Evolutionary conservation across 2,113 vertebrate species (phyloP), one percentile per base, ranked within the genome.

Genomic region (Ovis canadensis): DNA sequence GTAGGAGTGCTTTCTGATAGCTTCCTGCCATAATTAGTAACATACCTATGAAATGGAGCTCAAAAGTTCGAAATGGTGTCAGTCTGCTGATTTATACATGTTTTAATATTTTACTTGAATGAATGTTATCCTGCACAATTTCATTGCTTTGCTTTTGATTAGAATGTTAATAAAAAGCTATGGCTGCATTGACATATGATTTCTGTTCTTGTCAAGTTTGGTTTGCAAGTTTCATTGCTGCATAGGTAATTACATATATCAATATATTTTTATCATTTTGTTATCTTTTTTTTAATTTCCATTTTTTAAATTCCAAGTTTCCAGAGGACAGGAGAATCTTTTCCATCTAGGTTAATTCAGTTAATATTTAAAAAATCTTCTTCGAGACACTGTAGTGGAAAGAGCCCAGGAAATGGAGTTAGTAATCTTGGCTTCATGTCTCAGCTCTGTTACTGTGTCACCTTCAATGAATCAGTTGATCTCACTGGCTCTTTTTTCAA

Each of bases 161-260:
- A 90, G 87, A 78, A 3, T 82, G 95, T 90, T 95, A 82, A 95
- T 92, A 90, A 96, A n/a, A 91, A 92, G n/a, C 59, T 64, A 54
- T 78, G 82, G 40, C 31, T 80, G 85, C 86, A 94, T 83, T 60
- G 74, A 95, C 59, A 15, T 23, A 10, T 0, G 25, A 94, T 59
- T 29, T 93, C 9, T 92, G 88, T 54, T 96, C 71, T 50, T 62
- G 71, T 94, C 81, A 71, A 40, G 81, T 87, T 82, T 52, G 33
- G 43, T 97, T 85, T 93, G 87, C 9, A 5, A 50, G 54, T 94
- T 92, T 81, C 52, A 78, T 91, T 91, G 80, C 45, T 43, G 33
- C 60, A 78, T 48, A 94, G 83, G 62, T 82, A 82, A 83, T 95
- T 86, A 67, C n/a, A 84, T 25, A 11, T 23, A 40, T 40, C 10